Percentiles rank a stretch among this genome's conserved stretches.
Evolutionary conservation across 2,797 vertebrate genomes (phyloP).

Genomic region (Liparis tanakae): DNA sequence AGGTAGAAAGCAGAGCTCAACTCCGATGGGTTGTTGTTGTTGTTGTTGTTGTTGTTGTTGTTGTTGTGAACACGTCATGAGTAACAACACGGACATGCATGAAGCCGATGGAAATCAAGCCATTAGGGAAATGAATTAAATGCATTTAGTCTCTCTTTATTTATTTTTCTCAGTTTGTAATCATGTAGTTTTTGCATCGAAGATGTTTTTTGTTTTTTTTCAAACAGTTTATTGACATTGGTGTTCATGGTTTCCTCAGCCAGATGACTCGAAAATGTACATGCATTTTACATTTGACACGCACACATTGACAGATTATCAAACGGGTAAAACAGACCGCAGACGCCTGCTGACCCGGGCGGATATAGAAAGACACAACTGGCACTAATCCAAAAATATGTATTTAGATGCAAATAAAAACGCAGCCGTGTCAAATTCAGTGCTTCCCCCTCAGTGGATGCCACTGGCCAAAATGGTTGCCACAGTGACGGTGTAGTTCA

Average conservation of each 20-base stretch:
- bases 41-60: neutral
- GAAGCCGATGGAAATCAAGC: neutral
- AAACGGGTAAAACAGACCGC: neutral
- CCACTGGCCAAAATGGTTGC: conserved; percentile 69
- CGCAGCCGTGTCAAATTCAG: conserved; percentile 70
- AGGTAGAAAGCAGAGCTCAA: conserved; percentile 82
- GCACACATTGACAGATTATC: no score
- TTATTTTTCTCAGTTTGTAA: no score
- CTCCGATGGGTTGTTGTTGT: neutral
- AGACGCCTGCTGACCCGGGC: neutral
- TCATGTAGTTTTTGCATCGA: neutral
- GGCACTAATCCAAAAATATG: no score
- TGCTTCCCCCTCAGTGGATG: conserved; percentile 54
- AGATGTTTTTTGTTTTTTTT: neutral
- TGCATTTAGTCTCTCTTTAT: neutral
- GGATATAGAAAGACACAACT: no score
- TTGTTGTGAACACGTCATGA: neutral
- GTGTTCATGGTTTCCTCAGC: no score
- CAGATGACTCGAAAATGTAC: no score
- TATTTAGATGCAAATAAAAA: neutral
- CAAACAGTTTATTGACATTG: no score
- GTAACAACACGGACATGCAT: neutral
- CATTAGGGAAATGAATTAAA: neutral
- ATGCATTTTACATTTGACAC: neutral
- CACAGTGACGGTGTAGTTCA: conserved; percentile 60